Percentiles rank a stretch among this genome's conserved stretches.
These are phyloP conservation scores for Kryptolebias ocellatus DNA, from an alignment of 2,797 vertebrate species.

Conservation along the genomic window DNA sequence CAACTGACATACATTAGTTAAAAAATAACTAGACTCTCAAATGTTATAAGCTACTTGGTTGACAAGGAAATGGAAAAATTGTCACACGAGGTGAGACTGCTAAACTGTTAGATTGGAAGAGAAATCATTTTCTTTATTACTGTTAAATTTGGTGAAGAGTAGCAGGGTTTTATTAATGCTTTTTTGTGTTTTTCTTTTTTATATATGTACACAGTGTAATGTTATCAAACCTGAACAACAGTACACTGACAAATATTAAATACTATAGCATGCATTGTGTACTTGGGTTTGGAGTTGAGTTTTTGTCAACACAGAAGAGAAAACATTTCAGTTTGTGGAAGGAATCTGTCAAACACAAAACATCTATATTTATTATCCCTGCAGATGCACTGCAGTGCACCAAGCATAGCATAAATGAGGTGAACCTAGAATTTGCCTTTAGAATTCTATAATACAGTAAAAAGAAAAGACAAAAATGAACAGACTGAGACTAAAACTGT, in stretches of 20 bases:
- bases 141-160: slow-evolving; percentile 34
- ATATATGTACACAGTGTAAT: neutral
- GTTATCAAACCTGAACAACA: neutral
- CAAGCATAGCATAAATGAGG: too few relatives aligned
- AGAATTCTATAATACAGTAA: neutral
- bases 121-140: slow-evolving; percentile 25
- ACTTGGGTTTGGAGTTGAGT: neutral
- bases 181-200: slow-evolving; percentile 21
- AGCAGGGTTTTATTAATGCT: slow-evolving; percentile 9
- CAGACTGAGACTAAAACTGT: neutral
- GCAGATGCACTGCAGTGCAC: neutral
- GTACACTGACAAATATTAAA: neutral
- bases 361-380: neutral
- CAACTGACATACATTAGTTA: slow-evolving; percentile 8
- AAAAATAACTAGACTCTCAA: slow-evolving; percentile 25
- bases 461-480: neutral
- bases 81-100: too few relatives aligned
- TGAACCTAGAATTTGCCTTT: too few relatives aligned
- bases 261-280: neutral
- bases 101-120: too few relatives aligned
- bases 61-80: neutral
- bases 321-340: neutral
- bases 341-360: neutral
- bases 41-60: slow-evolving; percentile 10
- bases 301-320: neutral